Evolutionary conservation across 2,113 vertebrate genomes (phyloP).

Genomic region (Catharus minimus): DNA sequence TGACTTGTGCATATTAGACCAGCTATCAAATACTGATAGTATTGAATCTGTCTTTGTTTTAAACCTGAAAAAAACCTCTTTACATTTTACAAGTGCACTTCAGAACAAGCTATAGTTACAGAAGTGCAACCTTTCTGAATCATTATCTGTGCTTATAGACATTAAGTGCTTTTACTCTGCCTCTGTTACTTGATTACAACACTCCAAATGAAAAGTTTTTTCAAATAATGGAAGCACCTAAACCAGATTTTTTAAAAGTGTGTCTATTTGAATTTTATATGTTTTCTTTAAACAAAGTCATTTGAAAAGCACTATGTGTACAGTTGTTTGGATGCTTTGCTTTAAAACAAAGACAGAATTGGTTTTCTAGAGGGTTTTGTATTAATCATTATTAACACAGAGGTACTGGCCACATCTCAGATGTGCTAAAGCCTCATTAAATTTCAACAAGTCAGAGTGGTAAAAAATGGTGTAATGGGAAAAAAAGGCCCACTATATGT

Average conservation of each 20-base stretch:
- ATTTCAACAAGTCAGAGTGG: background rate
- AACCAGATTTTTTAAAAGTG: background rate
- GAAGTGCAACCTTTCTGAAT: constrained; percentile 31
- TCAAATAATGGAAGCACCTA: background rate
- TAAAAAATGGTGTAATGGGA: background rate
- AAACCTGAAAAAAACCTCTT: constrained; percentile 43
- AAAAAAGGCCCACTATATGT: background rate
- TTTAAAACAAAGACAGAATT: constrained; percentile 44
- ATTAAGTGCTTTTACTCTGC: constrained; percentile 6
- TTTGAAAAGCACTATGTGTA: background rate
- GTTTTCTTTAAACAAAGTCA: background rate
- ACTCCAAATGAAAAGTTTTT: constrained; percentile 15
- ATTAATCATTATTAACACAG: constrained; percentile 25
- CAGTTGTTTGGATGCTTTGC: background rate
- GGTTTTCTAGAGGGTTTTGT: background rate
- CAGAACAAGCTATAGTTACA: background rate
- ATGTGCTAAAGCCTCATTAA: background rate
- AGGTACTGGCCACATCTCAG: background rate
- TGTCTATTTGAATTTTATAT: background rate
- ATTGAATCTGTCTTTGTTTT: constrained; percentile 73
- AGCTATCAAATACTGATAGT: constrained; percentile 51
- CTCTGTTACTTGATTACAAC: constrained; percentile 10
- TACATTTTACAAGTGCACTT: constrained; percentile 46
- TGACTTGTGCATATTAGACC: constrained; percentile 66
- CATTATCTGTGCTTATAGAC: background rate